A percentile compares a stretch with the other conserved stretches of the same genome.
Evolutionary conservation across 2,888 invertebrate genomes (phyloP).

Genomic region (Seira musarum): DNA sequence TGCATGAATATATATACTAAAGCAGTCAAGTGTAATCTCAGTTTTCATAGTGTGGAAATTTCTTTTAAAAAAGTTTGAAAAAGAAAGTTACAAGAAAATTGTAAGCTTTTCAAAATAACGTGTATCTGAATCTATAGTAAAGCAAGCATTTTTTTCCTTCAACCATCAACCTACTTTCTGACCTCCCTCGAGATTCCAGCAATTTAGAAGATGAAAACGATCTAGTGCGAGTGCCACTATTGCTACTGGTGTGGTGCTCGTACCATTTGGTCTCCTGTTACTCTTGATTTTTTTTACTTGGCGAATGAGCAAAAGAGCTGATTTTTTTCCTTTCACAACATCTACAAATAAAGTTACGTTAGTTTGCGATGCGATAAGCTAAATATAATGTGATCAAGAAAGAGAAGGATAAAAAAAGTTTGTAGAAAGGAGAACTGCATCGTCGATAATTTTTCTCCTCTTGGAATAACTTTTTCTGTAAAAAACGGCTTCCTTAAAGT

Average conservation of each 20-base stretch:
- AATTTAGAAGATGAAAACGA: conserved; percentile 60
- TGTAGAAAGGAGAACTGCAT: too few relatives aligned
- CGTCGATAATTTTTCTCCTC: too few relatives aligned
- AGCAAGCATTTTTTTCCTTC: not conserved
- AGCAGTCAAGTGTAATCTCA: conserved; percentile 53
- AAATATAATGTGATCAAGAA: conserved; percentile 51
- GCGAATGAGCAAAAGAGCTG: not conserved
- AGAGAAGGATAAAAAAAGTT: not conserved
- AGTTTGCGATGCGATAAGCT: conserved; percentile 43
- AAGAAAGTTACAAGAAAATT: not conserved
- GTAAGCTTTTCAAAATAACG: not conserved
- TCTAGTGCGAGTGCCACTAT: conserved; percentile 23
- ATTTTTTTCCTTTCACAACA: not conserved
- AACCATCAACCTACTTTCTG: conserved; percentile 56
- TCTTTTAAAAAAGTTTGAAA: not conserved
- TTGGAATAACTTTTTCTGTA: not conserved
- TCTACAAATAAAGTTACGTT: conserved; percentile 46
- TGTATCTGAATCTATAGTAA: not conserved
- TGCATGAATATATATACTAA: conserved; percentile 42
- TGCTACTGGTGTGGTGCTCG: too few relatives aligned
- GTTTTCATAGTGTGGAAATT: conserved; percentile 22
- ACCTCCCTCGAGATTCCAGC: conserved; percentile 55
- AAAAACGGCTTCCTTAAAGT: not conserved
- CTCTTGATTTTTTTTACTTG: conserved; percentile 29
- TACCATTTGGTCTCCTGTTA: conserved; percentile 31